These are phyloP conservation scores for Ricordea florida DNA, from an alignment of 92 coral and sea anemone species.

Conservation along the genomic window DNA sequence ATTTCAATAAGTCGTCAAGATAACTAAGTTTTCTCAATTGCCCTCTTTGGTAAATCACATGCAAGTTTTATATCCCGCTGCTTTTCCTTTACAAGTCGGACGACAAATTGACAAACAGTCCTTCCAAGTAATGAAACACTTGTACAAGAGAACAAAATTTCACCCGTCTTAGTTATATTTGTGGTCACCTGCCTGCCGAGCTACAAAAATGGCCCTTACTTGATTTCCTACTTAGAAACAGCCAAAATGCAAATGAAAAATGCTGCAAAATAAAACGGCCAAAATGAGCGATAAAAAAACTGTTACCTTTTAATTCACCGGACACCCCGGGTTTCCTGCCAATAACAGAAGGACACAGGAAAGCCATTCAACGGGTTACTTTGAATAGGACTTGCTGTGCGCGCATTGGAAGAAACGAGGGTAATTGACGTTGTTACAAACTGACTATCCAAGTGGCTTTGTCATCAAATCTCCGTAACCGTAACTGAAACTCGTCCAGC, in stretches of 20 bases:
- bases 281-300: background rate
- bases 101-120: too few species aligned
- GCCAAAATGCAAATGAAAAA: background rate
- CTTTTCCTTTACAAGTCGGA: too few species aligned
- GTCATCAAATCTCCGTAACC: background rate
- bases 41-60: too few species aligned
- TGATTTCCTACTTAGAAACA: too few species aligned
- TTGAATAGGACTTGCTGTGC: background rate
- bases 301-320: constrained; percentile 57
- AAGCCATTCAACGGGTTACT: constrained; percentile 25
- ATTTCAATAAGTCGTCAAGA: too few species aligned
- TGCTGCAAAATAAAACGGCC: background rate
- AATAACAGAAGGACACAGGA: constrained; percentile 53
- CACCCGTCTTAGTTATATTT: too few species aligned
- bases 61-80: too few species aligned
- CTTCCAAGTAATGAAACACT: too few species aligned
- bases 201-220: too few species aligned
- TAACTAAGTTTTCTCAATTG: too few species aligned
- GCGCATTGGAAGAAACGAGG: background rate
- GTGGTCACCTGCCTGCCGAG: too few species aligned
- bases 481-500: background rate
- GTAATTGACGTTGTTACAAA: background rate
- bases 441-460: background rate
- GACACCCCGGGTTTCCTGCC: constrained; percentile 37
- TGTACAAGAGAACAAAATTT: too few species aligned